Evolutionary conservation across 2,113 vertebrate genomes (phyloP), one percentile per base, ranked within the genome.

Genomic region (Otolemur garnettii): DNA sequence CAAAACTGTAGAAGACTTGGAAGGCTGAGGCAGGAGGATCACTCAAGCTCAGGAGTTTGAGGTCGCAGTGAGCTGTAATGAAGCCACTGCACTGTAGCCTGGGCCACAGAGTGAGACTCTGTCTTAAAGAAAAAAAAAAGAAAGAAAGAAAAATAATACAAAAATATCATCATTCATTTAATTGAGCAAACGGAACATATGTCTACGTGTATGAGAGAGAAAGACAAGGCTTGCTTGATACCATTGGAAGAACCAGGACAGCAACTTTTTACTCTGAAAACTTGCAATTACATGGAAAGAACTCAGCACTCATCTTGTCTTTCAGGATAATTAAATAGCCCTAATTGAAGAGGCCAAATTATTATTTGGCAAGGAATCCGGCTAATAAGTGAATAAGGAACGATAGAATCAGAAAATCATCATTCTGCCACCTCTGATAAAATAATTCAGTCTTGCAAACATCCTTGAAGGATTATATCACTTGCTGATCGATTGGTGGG

Each of bases 321-420:
- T 90, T 87, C 14, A 12, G 77, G 30, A 68, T 94, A 87, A 64
- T 91, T 24, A 91, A 82, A 68, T 38, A 83, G 13, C 45, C 35
- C 42, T 72, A 45, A 45, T 1, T 78, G 72, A 84, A 78, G 24
- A 82, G 11, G 26, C 4, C 83, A 68, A 82, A 42, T 55, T 62
- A 33, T 50, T 75, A 64, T 50, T 78, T 87, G 45, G n/a, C 55
- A 66, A 22, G 4, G 12, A 80, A 69, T 75, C 7, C 62, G 80
- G 66, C 11, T 68, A 87, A 96, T 33, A 68, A 42, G 53, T 69
- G 21, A 22, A 50, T 35, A 90, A 80, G 38, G 50, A 88, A 82
- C 30, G 26, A 82, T 8, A 66, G 21, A 78, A 35, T 38, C 28
- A 69, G 30, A 69, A 92, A 82, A 83, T 45, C 17, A 69, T 53